These are phyloP conservation scores for Taenioides sp. DNA, from an alignment of 2,797 vertebrate genomes.

Conservation along the genomic window DNA sequence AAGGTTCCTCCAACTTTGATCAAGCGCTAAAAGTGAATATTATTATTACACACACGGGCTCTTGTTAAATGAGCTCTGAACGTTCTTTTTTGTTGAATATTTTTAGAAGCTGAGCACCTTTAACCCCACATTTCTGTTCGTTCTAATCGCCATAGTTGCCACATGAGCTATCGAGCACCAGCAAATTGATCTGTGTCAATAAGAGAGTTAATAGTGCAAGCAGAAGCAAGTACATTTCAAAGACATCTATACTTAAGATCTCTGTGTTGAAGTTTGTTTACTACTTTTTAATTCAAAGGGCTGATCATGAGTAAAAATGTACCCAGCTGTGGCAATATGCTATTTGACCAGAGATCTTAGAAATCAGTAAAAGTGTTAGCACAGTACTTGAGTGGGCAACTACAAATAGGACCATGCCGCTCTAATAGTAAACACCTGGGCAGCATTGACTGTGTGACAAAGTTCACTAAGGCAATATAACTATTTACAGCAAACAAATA, in stretches of 20 bases:
- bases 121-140: background rate
- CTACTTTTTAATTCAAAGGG: no score
- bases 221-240: background rate
- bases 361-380: background rate
- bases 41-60: background rate
- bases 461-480: slow-evolving; percentile 24
- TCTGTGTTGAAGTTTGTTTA: no score
- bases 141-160: background rate
- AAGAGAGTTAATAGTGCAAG: background rate
- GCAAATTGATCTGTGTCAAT: background rate
- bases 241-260: no score
- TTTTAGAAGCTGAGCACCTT: slow-evolving; percentile 6
- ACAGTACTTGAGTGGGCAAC: background rate
- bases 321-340: background rate
- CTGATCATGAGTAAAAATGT: no score
- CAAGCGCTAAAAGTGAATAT: background rate
- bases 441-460: slow-evolving; percentile 13
- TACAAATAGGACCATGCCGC: background rate
- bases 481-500: slow-evolving; percentile 32
- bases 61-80: slow-evolving; percentile 8
- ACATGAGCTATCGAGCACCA: background rate
- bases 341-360: background rate
- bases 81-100: background rate
- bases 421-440: slow-evolving; percentile 23
- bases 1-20: slow-evolving; percentile 6